phyloP scores from a whole-genome alignment of 2,888 invertebrate species.

The Dexiosoma caninum region DNA sequence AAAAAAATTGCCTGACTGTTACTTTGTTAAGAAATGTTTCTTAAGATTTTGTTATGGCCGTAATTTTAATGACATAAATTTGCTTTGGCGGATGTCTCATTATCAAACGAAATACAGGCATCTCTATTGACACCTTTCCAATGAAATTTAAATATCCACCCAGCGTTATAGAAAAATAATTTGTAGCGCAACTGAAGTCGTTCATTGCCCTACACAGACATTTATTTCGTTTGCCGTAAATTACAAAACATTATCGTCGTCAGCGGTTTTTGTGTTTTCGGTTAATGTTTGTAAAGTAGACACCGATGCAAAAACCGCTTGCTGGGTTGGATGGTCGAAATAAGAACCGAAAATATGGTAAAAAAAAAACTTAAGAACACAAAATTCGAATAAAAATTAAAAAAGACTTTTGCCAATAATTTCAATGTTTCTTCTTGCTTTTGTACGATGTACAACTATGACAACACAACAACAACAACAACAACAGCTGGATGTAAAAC shows the following conservation, averaged over 20 bases:
- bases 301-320: not conserved
- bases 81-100: too few relatives aligned
- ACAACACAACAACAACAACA: constrained; percentile 30
- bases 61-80: too few relatives aligned
- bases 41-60: too few relatives aligned
- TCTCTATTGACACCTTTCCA: too few relatives aligned
- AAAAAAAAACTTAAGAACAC: not conserved
- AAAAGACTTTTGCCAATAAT: constrained; percentile 48
- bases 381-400: constrained; percentile 4
- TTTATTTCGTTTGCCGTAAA: constrained; percentile 2
- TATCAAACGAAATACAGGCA: too few relatives aligned
- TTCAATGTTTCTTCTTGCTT: constrained; percentile 32
- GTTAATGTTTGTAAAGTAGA: not conserved
- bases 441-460: not conserved
- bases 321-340: constrained; percentile 6
- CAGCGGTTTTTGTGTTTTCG: not conserved
- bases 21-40: too few relatives aligned
- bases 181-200: too few relatives aligned
- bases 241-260: constrained; percentile 23
- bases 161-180: too few relatives aligned
- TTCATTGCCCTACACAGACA: not conserved
- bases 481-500: constrained; percentile 7
- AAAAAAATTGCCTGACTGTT: too few relatives aligned
- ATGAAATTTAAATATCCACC: too few relatives aligned
- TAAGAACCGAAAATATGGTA: not conserved